A percentile compares a stretch with the other conserved stretches of the same genome.
Evolutionary conservation across 2,888 invertebrate genomes (phyloP).

Genomic region (Dexiosoma caninum): DNA sequence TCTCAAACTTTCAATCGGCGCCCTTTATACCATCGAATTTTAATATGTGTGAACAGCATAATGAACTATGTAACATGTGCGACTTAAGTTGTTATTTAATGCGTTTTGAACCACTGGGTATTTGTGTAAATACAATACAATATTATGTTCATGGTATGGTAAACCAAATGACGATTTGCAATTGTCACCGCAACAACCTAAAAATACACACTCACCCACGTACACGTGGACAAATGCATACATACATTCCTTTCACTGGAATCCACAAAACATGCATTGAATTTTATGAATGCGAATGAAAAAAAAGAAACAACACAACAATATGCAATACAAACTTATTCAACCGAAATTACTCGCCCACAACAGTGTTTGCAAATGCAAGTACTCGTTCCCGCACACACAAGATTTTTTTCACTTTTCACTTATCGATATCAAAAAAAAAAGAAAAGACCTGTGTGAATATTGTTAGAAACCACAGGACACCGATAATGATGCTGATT

Average conservation of each 20-base stretch:
- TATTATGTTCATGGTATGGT: conserved; percentile 3
- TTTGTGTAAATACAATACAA: neutral
- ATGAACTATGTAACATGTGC: too few species aligned
- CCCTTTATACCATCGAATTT: too few species aligned
- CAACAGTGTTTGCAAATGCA: neutral
- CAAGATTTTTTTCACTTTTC: too few species aligned
- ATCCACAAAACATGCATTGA: conserved; percentile 45
- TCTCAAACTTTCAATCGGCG: too few species aligned
- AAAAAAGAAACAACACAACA: conserved; percentile 3
- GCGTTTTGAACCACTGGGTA: neutral
- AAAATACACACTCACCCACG: neutral
- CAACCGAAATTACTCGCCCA: neutral
- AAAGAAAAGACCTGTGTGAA: conserved; percentile 2
- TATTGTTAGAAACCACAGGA: conserved; percentile 51
- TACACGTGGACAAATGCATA: neutral
- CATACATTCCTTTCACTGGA: neutral
- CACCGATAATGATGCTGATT: conserved; percentile 50
- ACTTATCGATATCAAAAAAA: too few species aligned
- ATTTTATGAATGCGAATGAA: conserved; percentile 45
- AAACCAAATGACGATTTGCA: conserved; percentile 58
- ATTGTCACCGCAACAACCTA: conserved; percentile 55
- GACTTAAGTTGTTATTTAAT: neutral
- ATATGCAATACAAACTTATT: neutral
- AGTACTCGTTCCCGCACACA: neutral
- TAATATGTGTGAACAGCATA: too few species aligned